Percentiles rank a stretch among this genome's conserved stretches.
phyloP scores from a whole-genome alignment of 2,888 invertebrate genomes.

The Orthosia incerta region DNA sequence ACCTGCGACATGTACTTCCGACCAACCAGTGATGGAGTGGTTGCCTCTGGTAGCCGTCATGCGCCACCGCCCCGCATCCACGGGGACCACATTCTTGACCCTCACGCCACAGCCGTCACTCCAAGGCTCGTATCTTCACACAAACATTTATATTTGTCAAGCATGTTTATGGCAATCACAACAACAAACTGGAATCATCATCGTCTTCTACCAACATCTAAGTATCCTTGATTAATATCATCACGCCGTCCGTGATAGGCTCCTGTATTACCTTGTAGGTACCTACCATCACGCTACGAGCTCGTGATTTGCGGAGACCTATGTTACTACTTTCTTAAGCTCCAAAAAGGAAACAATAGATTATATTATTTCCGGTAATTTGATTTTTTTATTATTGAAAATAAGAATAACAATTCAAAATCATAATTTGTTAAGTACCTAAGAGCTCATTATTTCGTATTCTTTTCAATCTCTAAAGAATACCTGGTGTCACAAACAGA shows the following conservation, averaged over 20 bases:
- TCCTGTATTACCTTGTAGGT: not conserved
- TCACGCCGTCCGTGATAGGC: conserved; percentile 1
- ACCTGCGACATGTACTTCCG: conserved; percentile 82
- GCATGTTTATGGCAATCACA: not conserved
- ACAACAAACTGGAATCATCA: not conserved
- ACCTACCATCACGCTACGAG: not conserved
- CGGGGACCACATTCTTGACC: conserved; percentile 75
- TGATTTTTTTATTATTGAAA: too few relatives aligned
- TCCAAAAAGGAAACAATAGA: not conserved
- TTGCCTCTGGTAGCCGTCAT: conserved; percentile 76
- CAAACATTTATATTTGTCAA: conserved; percentile 9
- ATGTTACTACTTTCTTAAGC: too few relatives aligned
- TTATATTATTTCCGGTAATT: too few relatives aligned
- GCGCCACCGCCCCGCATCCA: conserved; percentile 87
- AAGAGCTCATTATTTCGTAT: not conserved
- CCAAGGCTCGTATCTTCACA: conserved; percentile 79
- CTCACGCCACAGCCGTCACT: conserved; percentile 83
- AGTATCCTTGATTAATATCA: not conserved
- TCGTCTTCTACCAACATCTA: not conserved
- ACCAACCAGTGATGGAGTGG: conserved; percentile 81
- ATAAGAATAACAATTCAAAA: not conserved
- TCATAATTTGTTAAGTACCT: not conserved
- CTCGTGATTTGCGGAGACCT: not conserved
- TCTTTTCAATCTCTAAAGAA: not conserved
- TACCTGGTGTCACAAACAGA: not conserved